A percentile compares a stretch with the other conserved stretches of the same genome.
These are phyloP conservation scores for Cyprinella venusta DNA, from an alignment of 2,797 vertebrate genomes.

Conservation along the genomic window DNA sequence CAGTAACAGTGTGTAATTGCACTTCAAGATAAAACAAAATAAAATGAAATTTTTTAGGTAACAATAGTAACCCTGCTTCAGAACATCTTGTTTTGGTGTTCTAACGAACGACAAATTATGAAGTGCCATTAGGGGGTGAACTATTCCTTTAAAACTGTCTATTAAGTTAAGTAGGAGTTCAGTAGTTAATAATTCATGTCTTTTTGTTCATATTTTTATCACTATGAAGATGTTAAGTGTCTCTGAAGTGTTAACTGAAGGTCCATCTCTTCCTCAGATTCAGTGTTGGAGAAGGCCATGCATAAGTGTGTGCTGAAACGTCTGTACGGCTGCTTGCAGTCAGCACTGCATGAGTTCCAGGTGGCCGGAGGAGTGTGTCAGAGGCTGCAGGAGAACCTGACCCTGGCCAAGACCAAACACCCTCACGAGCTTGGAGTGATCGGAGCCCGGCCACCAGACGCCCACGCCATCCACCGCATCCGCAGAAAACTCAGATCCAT, in stretches of 20 bases:
- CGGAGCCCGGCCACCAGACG: conserved; percentile 79
- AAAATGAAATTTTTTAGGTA: no score
- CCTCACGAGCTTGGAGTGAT: conserved; percentile 89
- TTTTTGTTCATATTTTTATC: neutral
- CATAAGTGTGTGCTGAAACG: conserved; percentile 94
- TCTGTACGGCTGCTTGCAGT: conserved; percentile 81
- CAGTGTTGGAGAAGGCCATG: conserved; percentile 91
- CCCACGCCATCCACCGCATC: conserved; percentile 88
- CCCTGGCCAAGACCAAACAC: conserved; percentile 81
- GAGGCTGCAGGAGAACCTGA: conserved; percentile 86
- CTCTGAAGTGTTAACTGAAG: neutral
- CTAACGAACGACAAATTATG: neutral
- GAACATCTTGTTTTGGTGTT: neutral
- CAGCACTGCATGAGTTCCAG: conserved; percentile 85
- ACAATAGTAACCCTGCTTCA: no score
- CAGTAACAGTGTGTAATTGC: neutral
- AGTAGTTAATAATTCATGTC: neutral
- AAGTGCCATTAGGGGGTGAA: neutral
- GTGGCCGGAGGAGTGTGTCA: conserved; percentile 80
- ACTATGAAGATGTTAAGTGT: neutral
- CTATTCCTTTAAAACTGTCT: neutral
- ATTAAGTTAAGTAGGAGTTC: neutral
- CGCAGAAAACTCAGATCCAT: conserved; percentile 87
- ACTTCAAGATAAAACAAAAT: no score
- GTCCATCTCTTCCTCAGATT: conserved; percentile 73